These are phyloP conservation scores for Machaerirhynchus nigripectus DNA, from an alignment of 2,113 vertebrate genomes.

Conservation along the genomic window DNA sequence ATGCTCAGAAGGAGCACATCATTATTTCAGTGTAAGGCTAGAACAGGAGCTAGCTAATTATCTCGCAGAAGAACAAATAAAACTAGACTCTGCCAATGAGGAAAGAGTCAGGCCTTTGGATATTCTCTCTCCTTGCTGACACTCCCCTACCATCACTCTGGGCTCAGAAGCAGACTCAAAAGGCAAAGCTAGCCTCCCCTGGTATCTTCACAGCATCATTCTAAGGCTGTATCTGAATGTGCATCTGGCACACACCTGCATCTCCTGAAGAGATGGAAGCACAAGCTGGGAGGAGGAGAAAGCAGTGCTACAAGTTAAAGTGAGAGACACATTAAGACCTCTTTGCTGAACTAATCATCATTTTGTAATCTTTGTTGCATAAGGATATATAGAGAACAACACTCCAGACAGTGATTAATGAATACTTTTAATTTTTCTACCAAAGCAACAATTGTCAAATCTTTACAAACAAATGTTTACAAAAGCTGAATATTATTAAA, in stretches of 20 bases:
- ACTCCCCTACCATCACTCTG: background rate
- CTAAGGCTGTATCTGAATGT: background rate
- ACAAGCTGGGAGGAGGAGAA: background rate
- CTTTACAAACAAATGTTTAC: background rate
- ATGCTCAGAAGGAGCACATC: background rate
- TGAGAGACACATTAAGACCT: background rate
- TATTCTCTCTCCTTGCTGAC: background rate
- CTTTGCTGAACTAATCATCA: background rate
- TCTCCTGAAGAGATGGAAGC: background rate
- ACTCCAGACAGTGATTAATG: background rate
- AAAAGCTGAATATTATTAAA: background rate
- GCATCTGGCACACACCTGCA: rapidly evolving
- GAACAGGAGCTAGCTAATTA: background rate
- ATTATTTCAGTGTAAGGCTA: background rate
- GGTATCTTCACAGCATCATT: background rate
- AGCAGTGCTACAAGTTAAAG: background rate
- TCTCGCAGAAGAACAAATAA: background rate
- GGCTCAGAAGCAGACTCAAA: background rate
- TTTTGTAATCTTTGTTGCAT: background rate
- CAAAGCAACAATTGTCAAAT: background rate
- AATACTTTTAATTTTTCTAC: background rate
- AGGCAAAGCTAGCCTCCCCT: background rate
- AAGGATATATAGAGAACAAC: background rate
- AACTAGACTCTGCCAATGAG: background rate
- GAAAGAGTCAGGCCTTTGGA: background rate